A percentile compares a stretch with the other conserved stretches of the same genome.
phyloP scores from a whole-genome alignment of 2,888 invertebrate genomes.

The Stegophylla sp. region DNA sequence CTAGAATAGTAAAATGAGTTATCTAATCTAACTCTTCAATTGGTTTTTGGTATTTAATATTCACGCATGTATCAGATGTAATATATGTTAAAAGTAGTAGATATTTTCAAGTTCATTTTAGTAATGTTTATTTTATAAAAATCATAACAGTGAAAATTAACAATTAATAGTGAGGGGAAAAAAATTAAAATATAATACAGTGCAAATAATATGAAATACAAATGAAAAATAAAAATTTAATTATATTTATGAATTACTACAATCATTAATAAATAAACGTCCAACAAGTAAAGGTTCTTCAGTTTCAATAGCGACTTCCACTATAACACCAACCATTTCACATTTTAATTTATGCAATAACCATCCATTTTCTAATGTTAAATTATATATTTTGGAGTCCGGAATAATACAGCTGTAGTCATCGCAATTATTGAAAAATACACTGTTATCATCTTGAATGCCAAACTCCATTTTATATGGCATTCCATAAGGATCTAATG shows the following conservation, averaged over 20 bases:
- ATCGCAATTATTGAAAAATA: conserved; percentile 52
- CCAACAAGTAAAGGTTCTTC: conserved; percentile 56
- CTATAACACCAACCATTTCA: conserved; percentile 47
- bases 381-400: conserved; percentile 39
- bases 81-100: not conserved
- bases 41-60: conserved; percentile 40
- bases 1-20: conserved; percentile 38
- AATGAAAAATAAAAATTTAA: conserved; percentile 8
- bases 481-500: conserved; percentile 55
- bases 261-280: conserved; percentile 38
- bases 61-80: not conserved
- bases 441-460: conserved; percentile 35
- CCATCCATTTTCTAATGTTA: conserved; percentile 44
- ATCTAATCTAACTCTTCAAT: conserved; percentile 55
- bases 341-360: conserved; percentile 43
- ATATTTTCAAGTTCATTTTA: conserved; percentile 17
- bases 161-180: no score
- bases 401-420: conserved; percentile 54
- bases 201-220: not conserved
- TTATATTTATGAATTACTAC: conserved; percentile 4
- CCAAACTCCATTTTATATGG: conserved; percentile 57
- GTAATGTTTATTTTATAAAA: conserved; percentile 12
- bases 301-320: conserved; percentile 57
- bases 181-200: not conserved
- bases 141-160: not conserved